Percentiles rank a stretch among this genome's conserved stretches.
phyloP scores from a whole-genome alignment of 2,888 invertebrate species.

The Tridacna gigas region DNA sequence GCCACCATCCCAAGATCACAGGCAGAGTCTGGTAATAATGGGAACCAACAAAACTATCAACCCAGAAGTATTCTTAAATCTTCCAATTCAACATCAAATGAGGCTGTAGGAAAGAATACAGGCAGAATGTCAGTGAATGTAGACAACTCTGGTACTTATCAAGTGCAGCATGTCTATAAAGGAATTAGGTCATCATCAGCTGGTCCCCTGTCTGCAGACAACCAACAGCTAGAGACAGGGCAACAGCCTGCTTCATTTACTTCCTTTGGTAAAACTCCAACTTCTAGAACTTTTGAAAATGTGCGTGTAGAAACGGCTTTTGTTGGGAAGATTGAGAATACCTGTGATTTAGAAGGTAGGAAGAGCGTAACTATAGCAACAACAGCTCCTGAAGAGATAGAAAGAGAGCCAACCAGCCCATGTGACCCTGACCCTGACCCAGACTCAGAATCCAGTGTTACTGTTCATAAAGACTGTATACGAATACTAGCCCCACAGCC shows the following conservation, averaged over 20 bases:
- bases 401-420: conserved; percentile 39
- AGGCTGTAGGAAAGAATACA: conserved; percentile 55
- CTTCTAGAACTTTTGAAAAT: conserved; percentile 58
- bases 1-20: conserved; percentile 76
- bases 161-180: conserved; percentile 42
- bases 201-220: conserved; percentile 51
- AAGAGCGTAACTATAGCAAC: conserved; percentile 67
- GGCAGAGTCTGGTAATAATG: conserved; percentile 64
- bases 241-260: conserved; percentile 34
- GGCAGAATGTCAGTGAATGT: conserved; percentile 43
- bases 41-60: conserved; percentile 55
- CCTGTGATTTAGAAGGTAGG: conserved; percentile 54
- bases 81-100: conserved; percentile 71
- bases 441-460: conserved; percentile 36
- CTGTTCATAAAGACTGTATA: conserved; percentile 62
- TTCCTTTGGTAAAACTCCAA: conserved; percentile 60
- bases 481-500: conserved; percentile 69
- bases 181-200: conserved; percentile 58
- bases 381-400: conserved; percentile 35
- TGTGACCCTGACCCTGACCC: conserved; percentile 34
- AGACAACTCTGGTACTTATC: conserved; percentile 29
- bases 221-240: conserved; percentile 26
- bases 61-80: conserved; percentile 74
- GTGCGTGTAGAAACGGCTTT: conserved; percentile 73
- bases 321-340: conserved; percentile 65